A percentile compares a stretch with the other conserved stretches of the same genome.
phyloP scores from a whole-genome alignment of 2,113 vertebrate genomes.

The Leptocoma aspasia region DNA sequence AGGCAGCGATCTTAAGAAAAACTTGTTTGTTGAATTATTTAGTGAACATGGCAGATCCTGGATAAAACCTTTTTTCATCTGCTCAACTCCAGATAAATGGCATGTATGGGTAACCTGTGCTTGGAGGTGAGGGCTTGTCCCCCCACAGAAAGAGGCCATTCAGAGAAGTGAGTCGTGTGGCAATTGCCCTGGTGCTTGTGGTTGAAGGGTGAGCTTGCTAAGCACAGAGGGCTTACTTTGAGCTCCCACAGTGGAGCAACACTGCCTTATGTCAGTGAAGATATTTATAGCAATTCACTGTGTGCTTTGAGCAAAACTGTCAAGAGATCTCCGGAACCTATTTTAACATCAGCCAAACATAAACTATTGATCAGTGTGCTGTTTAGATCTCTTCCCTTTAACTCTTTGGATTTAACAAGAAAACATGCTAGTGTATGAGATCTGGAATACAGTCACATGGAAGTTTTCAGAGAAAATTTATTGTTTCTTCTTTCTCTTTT shows the following conservation, averaged over 20 bases:
- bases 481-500: not conserved
- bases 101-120: not conserved
- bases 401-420: not conserved
- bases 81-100: not conserved
- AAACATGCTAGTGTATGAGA: not conserved
- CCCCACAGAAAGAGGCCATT: not conserved
- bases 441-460: not conserved
- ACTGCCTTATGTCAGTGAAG: not conserved
- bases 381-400: not conserved
- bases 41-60: not conserved
- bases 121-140: not conserved
- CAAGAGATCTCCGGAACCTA: not conserved
- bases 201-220: not conserved
- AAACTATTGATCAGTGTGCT: not conserved
- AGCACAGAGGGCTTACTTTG: not conserved
- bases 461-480: not conserved
- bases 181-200: not conserved
- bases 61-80: not conserved
- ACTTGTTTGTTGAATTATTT: constrained; percentile 25
- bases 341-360: not conserved
- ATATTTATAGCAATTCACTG: not conserved
- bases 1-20: not conserved
- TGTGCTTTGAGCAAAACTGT: not conserved
- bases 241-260: not conserved
- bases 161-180: not conserved